A percentile compares a stretch with the other conserved stretches of the same genome.
These are phyloP conservation scores for Murina feae DNA, from an alignment of 2,113 vertebrate species.

Conservation along the genomic window DNA sequence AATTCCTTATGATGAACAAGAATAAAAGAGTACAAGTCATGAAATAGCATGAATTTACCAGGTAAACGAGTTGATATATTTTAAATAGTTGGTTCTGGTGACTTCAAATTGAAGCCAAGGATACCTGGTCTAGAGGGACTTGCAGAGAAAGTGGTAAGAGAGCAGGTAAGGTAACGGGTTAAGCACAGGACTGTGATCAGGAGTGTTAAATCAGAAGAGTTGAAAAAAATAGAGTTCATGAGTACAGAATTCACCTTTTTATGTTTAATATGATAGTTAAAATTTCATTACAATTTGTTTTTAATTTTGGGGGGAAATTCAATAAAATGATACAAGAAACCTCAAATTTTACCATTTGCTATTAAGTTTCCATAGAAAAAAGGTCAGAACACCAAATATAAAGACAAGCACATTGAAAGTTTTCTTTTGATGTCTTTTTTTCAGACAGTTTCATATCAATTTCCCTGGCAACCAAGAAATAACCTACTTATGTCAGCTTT, in stretches of 20 bases:
- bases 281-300: conserved; percentile 11
- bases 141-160: neutral
- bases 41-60: neutral
- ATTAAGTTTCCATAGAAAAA: conserved; percentile 42
- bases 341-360: conserved; percentile 18
- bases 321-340: conserved; percentile 31
- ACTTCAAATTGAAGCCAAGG: neutral
- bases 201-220: neutral
- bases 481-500: conserved; percentile 22
- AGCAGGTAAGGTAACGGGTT: neutral
- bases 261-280: neutral
- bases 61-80: neutral
- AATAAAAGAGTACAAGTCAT: neutral
- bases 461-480: conserved; percentile 49
- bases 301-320: neutral
- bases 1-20: neutral
- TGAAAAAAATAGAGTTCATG: neutral
- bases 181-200: neutral
- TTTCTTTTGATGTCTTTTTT: conserved; percentile 52
- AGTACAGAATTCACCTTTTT: neutral
- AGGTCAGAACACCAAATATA: conserved; percentile 10
- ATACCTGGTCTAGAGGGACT: neutral
- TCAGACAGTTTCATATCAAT: conserved; percentile 5
- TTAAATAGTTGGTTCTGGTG: neutral
- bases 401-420: neutral